Base-by-base conservation (phyloP, 2,113 vertebrate genomes). In the Muscicapa adusta region DNA sequence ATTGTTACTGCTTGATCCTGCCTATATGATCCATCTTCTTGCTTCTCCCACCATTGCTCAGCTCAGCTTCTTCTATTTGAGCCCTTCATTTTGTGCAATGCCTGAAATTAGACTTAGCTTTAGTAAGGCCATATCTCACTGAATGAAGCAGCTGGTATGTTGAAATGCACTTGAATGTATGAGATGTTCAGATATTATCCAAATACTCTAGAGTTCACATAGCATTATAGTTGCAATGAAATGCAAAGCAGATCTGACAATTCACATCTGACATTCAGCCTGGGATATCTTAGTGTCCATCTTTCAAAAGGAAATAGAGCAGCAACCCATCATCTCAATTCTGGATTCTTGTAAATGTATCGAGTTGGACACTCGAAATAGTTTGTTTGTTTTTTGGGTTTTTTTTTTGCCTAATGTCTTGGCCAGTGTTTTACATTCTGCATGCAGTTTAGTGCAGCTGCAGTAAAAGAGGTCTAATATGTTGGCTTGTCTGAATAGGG, bases 401-500 rank as follows among this genome's bases (percentile, higher is more conserved):
- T 56, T 75, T 9, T 56, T 33, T 56, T 56, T 13, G 7, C 29
- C 31, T 12, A 34, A 0, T 47, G 22, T 43, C n/a, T 95, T 95
- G 92, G 94, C 79, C 67, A 57, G 17, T 56, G 57, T 48, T 95
- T 67, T 84, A 36, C 28, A 72, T 89, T 96, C 80, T 86, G 40
- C 54, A 74, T 67, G 56, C 36, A n/a, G 72, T 71, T 92, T 90
- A 83, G 66, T 72, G 88, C 95, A 96, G 95, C 94, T 96, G 96
- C 92, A 84, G 91, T 84, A 92, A 81, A 91, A 93, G 36, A 89
- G 72, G 85, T 92, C 79, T 95, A 67, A 80, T 53, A 85, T 28
- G 66, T 85, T 94, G 93, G 93, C 73, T 94, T 75, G 61, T 71
- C 61, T 93, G 76, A 95, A 94, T 89, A 94, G 57, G 15, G 16